Evolutionary conservation across 2,113 vertebrate genomes (phyloP).

Genomic region (Notechis scutatus): DNA sequence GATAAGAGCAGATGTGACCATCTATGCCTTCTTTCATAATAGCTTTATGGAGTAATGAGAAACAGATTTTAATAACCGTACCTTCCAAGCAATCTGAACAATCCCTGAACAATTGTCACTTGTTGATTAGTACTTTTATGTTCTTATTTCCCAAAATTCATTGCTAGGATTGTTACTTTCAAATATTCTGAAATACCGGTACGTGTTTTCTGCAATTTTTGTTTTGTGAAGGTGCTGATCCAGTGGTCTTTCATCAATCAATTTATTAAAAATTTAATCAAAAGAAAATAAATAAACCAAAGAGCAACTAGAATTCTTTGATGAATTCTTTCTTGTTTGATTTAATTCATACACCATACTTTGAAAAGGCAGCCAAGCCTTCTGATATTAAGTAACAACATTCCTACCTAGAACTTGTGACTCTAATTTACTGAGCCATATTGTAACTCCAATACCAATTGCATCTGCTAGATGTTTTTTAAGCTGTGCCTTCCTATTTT

Average conservation of each 20-base stretch:
- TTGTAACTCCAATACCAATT: background rate
- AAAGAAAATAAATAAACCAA: background rate
- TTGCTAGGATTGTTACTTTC: slow-evolving; percentile 23
- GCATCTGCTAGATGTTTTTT: background rate
- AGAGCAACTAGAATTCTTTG: too few relatives aligned
- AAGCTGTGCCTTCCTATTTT: background rate
- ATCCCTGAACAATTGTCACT: slow-evolving; percentile 8
- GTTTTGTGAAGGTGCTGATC: slow-evolving; percentile 25
- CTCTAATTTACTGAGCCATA: background rate
- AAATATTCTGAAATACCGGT: slow-evolving; percentile 13
- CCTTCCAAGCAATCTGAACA: slow-evolving; percentile 43
- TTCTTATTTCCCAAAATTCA: slow-evolving; percentile 30
- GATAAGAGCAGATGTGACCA: slow-evolving; percentile 56
- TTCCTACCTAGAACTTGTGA: background rate
- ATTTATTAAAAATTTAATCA: background rate
- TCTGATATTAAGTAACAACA: background rate
- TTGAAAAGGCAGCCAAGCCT: background rate
- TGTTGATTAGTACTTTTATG: slow-evolving; percentile 48
- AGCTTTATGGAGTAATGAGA: slow-evolving; percentile 54
- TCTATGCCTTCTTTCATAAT: slow-evolving; percentile 44
- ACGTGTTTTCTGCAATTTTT: background rate
- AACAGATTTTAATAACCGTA: slow-evolving; percentile 36
- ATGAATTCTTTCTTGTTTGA: background rate
- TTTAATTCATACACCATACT: background rate
- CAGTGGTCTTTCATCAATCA: background rate